Evolutionary conservation across 2,113 vertebrate species (phyloP).

Genomic region (Gavialis gangeticus): DNA sequence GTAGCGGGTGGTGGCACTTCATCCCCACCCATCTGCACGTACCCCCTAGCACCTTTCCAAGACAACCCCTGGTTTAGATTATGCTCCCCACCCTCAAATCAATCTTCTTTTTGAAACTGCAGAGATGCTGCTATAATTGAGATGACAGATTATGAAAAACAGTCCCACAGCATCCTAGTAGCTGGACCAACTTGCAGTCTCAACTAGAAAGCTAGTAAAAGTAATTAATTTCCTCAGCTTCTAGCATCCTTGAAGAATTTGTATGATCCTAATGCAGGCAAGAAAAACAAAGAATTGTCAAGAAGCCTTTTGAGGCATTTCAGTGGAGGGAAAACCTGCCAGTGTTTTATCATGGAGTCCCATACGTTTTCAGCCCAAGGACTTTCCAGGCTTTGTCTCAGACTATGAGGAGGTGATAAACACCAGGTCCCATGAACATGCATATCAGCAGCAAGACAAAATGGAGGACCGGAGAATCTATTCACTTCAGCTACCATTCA

Average conservation of each 20-base stretch:
- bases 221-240: neutral
- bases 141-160: too few species aligned
- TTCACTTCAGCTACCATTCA: neutral
- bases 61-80: too few species aligned
- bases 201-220: neutral
- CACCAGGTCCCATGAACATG: fast-evolving
- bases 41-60: too few species aligned
- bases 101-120: too few species aligned
- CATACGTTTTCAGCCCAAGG: neutral
- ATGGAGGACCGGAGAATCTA: neutral
- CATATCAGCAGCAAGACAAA: too few species aligned
- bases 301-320: neutral
- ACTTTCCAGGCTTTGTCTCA: neutral
- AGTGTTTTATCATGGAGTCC: too few species aligned
- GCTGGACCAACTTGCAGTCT: neutral
- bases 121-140: too few species aligned
- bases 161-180: too few species aligned
- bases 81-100: too few species aligned
- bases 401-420: neutral
- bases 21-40: too few species aligned
- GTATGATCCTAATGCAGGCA: neutral
- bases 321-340: fast-evolving
- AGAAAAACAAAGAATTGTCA: neutral
- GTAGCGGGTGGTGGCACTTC: too few species aligned
- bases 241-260: neutral